A percentile compares a stretch with the other conserved stretches of the same genome.
Conservation (phyloP, 2,888 invertebrate species). For the Tenthredo amoena region DNA sequence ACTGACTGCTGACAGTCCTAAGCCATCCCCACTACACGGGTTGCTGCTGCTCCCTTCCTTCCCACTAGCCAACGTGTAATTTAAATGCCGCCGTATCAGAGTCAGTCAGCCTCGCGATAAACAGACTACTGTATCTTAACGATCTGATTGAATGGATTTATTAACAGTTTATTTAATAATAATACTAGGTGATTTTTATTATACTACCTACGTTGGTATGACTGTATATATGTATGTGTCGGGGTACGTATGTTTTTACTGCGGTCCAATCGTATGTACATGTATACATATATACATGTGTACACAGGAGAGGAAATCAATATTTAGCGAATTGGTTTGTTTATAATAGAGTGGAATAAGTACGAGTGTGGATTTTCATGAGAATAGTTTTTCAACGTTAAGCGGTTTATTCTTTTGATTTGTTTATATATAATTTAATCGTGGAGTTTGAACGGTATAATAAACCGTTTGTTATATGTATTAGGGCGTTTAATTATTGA, state of each 20-base stretch:
- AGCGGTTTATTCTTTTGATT: neutral
- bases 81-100: constrained; percentile 51
- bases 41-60: neutral
- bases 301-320: neutral
- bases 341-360: neutral
- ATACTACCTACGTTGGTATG: neutral
- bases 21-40: constrained; percentile 21
- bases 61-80: constrained; percentile 31
- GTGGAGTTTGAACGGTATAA: neutral
- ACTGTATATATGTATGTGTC: neutral
- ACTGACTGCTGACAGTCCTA: constrained; percentile 45
- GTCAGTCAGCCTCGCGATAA: constrained; percentile 34
- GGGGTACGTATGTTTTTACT: neutral
- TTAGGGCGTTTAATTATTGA: neutral
- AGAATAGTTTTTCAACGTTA: neutral
- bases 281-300: neutral
- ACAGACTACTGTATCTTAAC: constrained; percentile 13
- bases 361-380: neutral
- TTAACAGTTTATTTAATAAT: constrained; percentile 3
- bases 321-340: constrained; percentile 28
- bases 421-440: neutral
- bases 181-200: neutral
- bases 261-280: neutral
- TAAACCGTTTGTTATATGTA: neutral
- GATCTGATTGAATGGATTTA: constrained; percentile 29